phyloP scores from a whole-genome alignment of 1,140 invertebrate species.

The Solen grandis region DNA sequence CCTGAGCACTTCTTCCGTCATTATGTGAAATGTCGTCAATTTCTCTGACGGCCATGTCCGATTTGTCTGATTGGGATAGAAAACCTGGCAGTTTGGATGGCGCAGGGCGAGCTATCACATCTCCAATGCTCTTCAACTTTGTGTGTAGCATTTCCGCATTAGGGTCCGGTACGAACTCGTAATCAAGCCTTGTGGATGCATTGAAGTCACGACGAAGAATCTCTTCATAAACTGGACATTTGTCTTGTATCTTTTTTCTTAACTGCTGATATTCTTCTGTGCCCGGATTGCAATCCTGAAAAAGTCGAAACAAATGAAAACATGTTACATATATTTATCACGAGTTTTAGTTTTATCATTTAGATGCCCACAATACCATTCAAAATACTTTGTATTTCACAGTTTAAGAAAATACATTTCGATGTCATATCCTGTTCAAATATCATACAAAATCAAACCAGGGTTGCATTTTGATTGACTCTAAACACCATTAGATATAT shows the following conservation, averaged over 20 bases:
- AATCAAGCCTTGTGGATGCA: conserved; percentile 12
- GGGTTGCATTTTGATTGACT: too few relatives aligned
- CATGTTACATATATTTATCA: background rate
- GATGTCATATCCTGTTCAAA: too few relatives aligned
- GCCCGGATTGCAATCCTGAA: conserved; percentile 5
- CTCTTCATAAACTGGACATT: conserved; percentile 53
- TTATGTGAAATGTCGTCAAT: background rate
- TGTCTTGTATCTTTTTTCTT: conserved; percentile 23
- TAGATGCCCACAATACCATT: too few relatives aligned
- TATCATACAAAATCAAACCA: too few relatives aligned
- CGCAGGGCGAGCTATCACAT: conserved; percentile 5
- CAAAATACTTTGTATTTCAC: background rate
- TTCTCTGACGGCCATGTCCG: background rate
- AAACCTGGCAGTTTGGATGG: conserved; percentile 42
- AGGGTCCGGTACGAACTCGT: conserved; percentile 34
- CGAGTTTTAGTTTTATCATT: too few relatives aligned
- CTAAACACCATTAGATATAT: too few relatives aligned
- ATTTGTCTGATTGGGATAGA: conserved; percentile 6
- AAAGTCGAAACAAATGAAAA: background rate
- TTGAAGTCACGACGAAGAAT: conserved; percentile 45
- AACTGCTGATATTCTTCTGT: conserved; percentile 10
- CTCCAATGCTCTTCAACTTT: conserved; percentile 14
- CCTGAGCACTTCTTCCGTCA: background rate
- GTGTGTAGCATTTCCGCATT: conserved; percentile 13
- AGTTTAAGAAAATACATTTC: too few relatives aligned